A percentile compares a stretch with the other conserved stretches of the same genome.
Conservation (phyloP, 2,888 invertebrate genomes). For the Atherix ibis region DNA sequence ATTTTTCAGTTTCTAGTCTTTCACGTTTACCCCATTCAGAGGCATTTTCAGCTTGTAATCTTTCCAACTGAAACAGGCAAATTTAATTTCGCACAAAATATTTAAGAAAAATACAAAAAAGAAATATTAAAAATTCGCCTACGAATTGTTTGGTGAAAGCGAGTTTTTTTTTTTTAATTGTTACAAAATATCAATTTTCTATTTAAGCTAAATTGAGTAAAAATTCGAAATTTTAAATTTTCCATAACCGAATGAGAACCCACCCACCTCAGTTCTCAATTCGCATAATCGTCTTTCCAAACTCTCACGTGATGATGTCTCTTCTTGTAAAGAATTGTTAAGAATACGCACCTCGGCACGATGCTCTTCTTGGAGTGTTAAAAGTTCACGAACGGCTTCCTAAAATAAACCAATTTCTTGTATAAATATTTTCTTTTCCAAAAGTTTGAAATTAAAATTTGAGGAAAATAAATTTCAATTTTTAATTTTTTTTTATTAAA, state of each 20-base stretch:
- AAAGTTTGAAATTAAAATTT: too few relatives aligned
- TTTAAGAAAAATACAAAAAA: constrained; percentile 3
- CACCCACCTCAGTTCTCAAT: constrained; percentile 47
- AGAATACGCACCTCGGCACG: constrained; percentile 48
- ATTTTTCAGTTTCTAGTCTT: constrained; percentile 76
- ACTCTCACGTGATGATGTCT: constrained; percentile 47
- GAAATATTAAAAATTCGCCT: constrained; percentile 1
- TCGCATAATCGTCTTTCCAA: constrained; percentile 56
- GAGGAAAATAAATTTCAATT: too few relatives aligned
- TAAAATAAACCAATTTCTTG: too few relatives aligned
- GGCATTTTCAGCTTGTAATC: constrained; percentile 81
- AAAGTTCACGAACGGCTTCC: constrained; percentile 49
- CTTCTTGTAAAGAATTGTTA: constrained; percentile 42
- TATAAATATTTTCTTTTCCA: too few relatives aligned
- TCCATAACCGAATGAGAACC: not conserved
- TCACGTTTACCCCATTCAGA: constrained; percentile 88
- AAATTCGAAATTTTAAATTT: too few relatives aligned
- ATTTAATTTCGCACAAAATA: too few relatives aligned
- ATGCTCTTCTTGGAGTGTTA: constrained; percentile 50
- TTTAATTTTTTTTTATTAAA: not conserved
- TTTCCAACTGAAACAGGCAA: constrained; percentile 46
- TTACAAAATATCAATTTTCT: too few relatives aligned
- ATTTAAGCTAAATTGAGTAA: too few relatives aligned
- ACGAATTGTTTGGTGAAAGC: too few relatives aligned
- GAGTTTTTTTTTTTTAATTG: too few relatives aligned